These are phyloP conservation scores for Mallateleia sp. DNA, from an alignment of 2,888 invertebrate species.

Conservation along the genomic window DNA sequence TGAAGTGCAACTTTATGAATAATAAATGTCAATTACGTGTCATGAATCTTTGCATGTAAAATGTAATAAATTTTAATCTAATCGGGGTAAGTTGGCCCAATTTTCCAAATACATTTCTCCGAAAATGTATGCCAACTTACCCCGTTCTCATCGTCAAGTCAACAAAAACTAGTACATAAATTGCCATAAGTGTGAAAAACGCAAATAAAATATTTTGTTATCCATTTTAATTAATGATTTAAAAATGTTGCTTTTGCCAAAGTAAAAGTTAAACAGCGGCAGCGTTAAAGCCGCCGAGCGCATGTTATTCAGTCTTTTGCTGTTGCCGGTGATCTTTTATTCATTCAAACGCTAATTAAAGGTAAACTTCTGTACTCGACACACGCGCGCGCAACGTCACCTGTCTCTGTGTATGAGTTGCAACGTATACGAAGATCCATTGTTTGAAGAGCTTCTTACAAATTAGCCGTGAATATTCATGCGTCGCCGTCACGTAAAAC, in stretches of 20 bases:
- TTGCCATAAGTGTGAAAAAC: too few relatives aligned
- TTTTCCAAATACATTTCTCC: too few relatives aligned
- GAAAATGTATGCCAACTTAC: too few relatives aligned
- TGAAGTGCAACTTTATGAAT: too few relatives aligned
- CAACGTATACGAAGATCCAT: constrained; percentile 80
- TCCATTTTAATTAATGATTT: too few relatives aligned
- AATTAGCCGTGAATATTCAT: constrained; percentile 89
- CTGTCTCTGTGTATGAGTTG: constrained; percentile 73
- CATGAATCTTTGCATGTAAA: too few relatives aligned
- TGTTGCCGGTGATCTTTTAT: constrained; percentile 84
- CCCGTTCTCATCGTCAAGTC: too few relatives aligned
- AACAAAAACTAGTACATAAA: too few relatives aligned
- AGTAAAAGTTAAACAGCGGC: constrained; percentile 69
- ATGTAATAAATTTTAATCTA: too few relatives aligned
- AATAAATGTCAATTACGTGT: too few relatives aligned
- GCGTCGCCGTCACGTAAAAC: constrained; percentile 79
- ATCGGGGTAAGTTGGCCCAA: too few relatives aligned
- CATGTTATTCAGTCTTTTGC: constrained; percentile 80
- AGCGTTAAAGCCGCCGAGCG: constrained; percentile 44
- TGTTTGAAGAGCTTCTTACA: constrained; percentile 88
- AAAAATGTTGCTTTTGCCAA: constrained; percentile 62
- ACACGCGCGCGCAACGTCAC: constrained; percentile 72
- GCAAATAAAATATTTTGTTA: too few relatives aligned
- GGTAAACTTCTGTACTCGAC: constrained; percentile 86
- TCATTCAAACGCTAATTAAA: constrained; percentile 88